Evolutionary conservation across 1,140 invertebrate genomes (phyloP), one percentile per base, ranked within the genome.

Genomic region (Drosophila arizonae): DNA sequence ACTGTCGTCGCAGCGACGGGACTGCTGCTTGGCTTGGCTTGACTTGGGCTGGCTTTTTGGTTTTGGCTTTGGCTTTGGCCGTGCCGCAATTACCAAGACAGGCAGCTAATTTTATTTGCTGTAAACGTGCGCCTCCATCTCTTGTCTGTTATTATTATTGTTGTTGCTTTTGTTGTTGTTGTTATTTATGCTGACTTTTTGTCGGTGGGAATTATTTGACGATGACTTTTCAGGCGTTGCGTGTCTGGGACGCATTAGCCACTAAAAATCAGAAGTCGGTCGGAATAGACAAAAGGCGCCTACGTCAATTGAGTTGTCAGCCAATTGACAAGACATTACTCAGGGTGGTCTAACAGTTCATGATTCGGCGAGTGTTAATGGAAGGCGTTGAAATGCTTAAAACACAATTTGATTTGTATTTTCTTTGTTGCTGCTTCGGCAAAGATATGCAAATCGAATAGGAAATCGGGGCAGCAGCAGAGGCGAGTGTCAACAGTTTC

Each of bases 41-140:
- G 21, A 3, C 1, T 24, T 24, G 21, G 21, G 21, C 21, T 24
- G 21, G 21, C 21, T 24, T 24, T 24, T 36, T 30, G 28, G 28
- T 6, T 24, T 24, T 24, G 21, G 21, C 21, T 33, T 69, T 57
- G 60, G 76, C 68, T 60, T 64, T 76, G 72, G 71, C 58, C 79
- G 66, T 65, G 57, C 79, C 67, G 77, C 81, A 86, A 85, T 85
- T 85, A 85, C 81, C 77, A 81, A 85, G 81, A 86, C 81, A 85
- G 76, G 81, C 81, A 86, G 81, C 81, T 85, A 85, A 85, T 85
- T 85, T 85, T 86, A 81, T 85, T 85, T 85, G 81, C 81, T 81
- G 77, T 71, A 81, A 86, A 85, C 81, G 81, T 86, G 81, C 78
- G 74, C 82, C 78, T 77, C 33, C 51, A 63, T 79, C 79, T 62